These are phyloP conservation scores for Hydropsyche tenuis DNA, from an alignment of 1,140 invertebrate species.

Conservation along the genomic window DNA sequence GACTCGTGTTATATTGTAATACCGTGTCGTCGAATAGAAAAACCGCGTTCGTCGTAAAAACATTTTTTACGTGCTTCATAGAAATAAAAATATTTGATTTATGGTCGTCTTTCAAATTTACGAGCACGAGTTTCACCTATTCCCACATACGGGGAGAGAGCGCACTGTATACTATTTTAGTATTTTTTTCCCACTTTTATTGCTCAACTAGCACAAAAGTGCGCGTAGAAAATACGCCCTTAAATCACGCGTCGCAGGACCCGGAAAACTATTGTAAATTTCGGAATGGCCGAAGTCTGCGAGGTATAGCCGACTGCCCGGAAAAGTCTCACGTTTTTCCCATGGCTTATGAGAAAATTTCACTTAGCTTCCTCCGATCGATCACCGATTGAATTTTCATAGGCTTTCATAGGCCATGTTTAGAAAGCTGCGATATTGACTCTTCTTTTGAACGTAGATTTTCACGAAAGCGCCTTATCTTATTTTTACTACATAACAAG, in stretches of 20 bases:
- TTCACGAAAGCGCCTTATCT: too few relatives aligned
- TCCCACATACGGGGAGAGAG: conserved; percentile 1
- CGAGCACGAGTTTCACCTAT: conserved; percentile 40
- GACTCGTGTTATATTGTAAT: too few relatives aligned
- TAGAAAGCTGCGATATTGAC: too few relatives aligned
- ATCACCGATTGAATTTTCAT: too few relatives aligned
- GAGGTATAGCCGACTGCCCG: too few relatives aligned
- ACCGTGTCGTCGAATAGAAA: conserved; percentile 33
- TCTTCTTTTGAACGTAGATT: too few relatives aligned
- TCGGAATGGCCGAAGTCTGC: not conserved
- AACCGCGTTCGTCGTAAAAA: conserved; percentile 36
- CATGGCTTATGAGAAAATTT: too few relatives aligned
- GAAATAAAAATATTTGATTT: conserved; percentile 43
- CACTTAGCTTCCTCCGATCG: too few relatives aligned
- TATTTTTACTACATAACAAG: too few relatives aligned
- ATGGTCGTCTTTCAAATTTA: conserved; percentile 36
- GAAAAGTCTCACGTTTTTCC: too few relatives aligned
- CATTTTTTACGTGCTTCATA: conserved; percentile 38
- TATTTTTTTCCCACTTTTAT: conserved; percentile 3
- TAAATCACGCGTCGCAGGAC: conserved; percentile 27
- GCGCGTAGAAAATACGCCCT: conserved; percentile 25
- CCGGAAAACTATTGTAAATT: conserved; percentile 27
- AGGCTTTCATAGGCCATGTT: too few relatives aligned
- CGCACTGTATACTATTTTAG: not conserved
- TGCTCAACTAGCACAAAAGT: conserved; percentile 17